Conservation (phyloP, 2,888 invertebrate genomes). For the Thecocarcelia acutangulata region DNA sequence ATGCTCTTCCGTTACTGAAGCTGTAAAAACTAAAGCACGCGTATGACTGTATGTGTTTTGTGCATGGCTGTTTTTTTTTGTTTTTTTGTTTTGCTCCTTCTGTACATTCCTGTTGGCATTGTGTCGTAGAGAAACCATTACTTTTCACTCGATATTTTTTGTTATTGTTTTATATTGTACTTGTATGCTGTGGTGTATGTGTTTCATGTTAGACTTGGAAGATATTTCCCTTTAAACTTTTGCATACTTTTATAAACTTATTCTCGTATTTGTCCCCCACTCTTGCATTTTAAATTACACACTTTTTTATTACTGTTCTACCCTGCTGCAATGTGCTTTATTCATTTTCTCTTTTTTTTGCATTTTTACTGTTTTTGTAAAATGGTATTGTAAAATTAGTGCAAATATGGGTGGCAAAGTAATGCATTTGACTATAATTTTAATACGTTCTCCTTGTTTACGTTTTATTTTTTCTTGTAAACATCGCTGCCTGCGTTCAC, state of each 20-base stretch:
- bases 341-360: background rate
- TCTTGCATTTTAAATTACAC: slow-evolving; percentile 40
- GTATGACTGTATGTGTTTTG: slow-evolving; percentile 36
- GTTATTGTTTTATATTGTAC: slow-evolving; percentile 29
- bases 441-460: background rate
- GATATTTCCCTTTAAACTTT: slow-evolving; percentile 23
- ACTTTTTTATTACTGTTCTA: slow-evolving; percentile 12
- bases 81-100: slow-evolving; percentile 36
- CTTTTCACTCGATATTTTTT: slow-evolving; percentile 44
- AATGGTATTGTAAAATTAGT: slow-evolving; percentile 63
- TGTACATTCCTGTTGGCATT: slow-evolving; percentile 28
- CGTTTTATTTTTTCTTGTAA: slow-evolving; percentile 14
- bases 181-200: slow-evolving; percentile 35
- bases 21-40: slow-evolving; percentile 52
- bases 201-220: slow-evolving; percentile 45
- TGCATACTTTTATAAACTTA: background rate
- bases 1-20: slow-evolving; percentile 52
- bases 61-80: slow-evolving; percentile 16
- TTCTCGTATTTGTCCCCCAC: slow-evolving; percentile 14
- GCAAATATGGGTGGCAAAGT: slow-evolving; percentile 60
- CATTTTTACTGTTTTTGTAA: slow-evolving; percentile 34
- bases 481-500: slow-evolving; percentile 24
- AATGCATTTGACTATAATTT: slow-evolving; percentile 48
- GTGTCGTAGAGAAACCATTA: slow-evolving; percentile 45
- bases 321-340: background rate